Conservation (phyloP, 2,797 vertebrate species). For the Premnoplex brunnescens region DNA sequence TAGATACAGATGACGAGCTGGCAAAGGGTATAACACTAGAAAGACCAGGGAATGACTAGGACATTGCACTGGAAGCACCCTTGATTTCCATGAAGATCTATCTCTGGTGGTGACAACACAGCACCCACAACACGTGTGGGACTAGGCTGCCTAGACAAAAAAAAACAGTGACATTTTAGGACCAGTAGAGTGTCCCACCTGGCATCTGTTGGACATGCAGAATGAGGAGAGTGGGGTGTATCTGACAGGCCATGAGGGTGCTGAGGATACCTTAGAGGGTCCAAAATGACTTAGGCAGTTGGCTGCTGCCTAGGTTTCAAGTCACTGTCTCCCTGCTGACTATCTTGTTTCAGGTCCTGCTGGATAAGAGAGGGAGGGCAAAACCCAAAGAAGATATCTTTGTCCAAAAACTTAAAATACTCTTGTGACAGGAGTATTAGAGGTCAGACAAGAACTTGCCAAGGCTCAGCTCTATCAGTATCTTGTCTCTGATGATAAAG, state of each 20-base stretch:
- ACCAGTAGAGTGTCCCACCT: not conserved
- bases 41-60: not conserved
- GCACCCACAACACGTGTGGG: accelerated
- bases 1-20: not conserved
- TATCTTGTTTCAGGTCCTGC: not conserved
- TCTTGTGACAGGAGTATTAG: slow-evolving; percentile 17
- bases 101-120: not conserved
- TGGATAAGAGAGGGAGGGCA: not conserved
- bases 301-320: not conserved
- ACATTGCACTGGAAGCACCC: not conserved
- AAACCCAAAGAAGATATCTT: not conserved
- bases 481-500: slow-evolving; percentile 35
- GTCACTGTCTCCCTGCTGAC: not conserved
- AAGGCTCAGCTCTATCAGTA: slow-evolving; percentile 26
- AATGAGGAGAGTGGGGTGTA: not conserved
- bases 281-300: slow-evolving; percentile 13
- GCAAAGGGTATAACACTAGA: not conserved
- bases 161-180: not conserved
- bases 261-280: not conserved
- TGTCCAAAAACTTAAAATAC: slow-evolving; percentile 28
- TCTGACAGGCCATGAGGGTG: not conserved
- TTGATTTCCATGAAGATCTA: not conserved
- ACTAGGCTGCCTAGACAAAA: not conserved
- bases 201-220: not conserved
- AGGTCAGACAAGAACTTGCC: slow-evolving; percentile 19